Evolutionary conservation across 2,888 invertebrate species (phyloP).

Genomic region (Acronicta leporina): DNA sequence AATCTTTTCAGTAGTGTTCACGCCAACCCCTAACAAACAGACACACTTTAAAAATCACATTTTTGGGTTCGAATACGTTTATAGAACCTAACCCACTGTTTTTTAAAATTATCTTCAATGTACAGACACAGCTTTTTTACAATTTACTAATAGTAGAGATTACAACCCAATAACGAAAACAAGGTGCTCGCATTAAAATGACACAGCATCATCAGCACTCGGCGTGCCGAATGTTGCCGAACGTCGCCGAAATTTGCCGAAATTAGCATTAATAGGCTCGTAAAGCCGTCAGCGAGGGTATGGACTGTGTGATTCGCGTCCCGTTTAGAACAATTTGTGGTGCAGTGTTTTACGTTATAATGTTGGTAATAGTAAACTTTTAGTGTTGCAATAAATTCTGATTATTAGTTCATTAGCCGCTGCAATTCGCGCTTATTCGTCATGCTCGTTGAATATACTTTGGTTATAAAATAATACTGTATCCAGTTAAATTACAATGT

Average conservation of each 20-base stretch:
- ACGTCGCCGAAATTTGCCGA: conserved; percentile 53
- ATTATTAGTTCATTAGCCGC: conserved; percentile 45
- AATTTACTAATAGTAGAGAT: too few species aligned
- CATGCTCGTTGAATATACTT: conserved; percentile 15
- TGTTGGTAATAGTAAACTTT: conserved; percentile 48
- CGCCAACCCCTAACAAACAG: too few species aligned
- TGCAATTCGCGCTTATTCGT: conserved; percentile 32
- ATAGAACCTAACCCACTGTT: too few species aligned
- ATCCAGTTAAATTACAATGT: too few species aligned
- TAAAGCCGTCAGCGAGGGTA: conserved; percentile 68
- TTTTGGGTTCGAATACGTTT: too few species aligned
- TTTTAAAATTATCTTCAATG: too few species aligned
- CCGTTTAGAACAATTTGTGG: conserved; percentile 63
- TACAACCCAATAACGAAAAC: conserved; percentile 58
- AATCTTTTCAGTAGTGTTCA: too few species aligned
- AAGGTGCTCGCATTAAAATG: conserved; percentile 65
- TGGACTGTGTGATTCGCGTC: conserved; percentile 62
- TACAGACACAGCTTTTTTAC: too few species aligned
- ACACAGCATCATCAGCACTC: conserved; percentile 55
- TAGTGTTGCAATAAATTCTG: conserved; percentile 55
- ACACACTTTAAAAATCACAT: too few species aligned
- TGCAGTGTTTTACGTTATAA: conserved; percentile 52
- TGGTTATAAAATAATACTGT: too few species aligned
- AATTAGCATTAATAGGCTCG: conserved; percentile 68
- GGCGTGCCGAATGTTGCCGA: conserved; percentile 44